These are phyloP conservation scores for Corapipo altera DNA, from an alignment of 2,113 vertebrate species.

Conservation along the genomic window DNA sequence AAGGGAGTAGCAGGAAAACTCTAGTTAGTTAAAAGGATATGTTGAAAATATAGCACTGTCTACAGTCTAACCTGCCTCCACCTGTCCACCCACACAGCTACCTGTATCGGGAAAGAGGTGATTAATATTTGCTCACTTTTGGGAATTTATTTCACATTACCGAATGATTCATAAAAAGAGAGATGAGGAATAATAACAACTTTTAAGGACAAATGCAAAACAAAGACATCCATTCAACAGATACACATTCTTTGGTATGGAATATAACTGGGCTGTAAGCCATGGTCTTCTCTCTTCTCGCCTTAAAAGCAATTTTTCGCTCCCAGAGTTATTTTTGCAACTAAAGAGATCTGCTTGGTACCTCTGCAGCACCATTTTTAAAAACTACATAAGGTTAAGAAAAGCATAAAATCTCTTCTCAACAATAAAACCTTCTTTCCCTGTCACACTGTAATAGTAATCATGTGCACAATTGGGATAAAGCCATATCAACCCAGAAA, in stretches of 20 bases:
- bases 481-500: not conserved
- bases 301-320: not conserved
- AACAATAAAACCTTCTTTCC: not conserved
- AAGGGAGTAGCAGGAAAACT: constrained; percentile 18
- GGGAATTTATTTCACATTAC: not conserved
- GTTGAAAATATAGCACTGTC: constrained; percentile 10
- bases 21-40: not conserved
- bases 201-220: not conserved
- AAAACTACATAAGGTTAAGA: not conserved
- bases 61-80: constrained; percentile 39
- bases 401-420: not conserved
- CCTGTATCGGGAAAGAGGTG: constrained; percentile 21
- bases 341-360: not conserved
- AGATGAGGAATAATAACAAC: not conserved
- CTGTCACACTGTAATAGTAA: not conserved
- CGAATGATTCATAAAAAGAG: constrained; percentile 16
- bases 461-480: not conserved
- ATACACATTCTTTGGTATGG: not conserved
- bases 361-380: not conserved
- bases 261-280: not conserved
- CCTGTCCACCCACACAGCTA: not conserved
- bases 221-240: not conserved
- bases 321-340: not conserved
- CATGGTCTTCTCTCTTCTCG: not conserved
- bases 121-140: constrained; percentile 46